Evolutionary conservation across 2,113 vertebrate species (phyloP), one percentile per base, ranked within the genome.

Genomic region (Callopanchax toddi): DNA sequence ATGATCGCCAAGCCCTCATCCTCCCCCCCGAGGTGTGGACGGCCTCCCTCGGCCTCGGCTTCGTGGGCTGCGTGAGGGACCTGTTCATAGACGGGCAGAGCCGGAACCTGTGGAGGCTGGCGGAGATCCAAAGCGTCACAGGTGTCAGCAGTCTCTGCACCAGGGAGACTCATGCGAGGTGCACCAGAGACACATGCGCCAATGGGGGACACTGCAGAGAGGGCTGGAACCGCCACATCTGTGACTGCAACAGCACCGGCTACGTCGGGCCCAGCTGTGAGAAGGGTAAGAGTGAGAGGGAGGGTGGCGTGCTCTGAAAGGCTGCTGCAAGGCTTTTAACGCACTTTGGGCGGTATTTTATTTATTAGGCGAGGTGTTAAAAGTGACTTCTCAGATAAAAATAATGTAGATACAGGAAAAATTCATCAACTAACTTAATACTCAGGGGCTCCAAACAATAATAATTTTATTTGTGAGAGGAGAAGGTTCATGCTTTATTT

Each of bases 171-270:
- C 92, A 95, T 56, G 81, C 92, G 45, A 92, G 93, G 57, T 97
- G 96, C 58, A 66, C 87, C 10, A 90, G 91, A 0, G 90, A 91
- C 16, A 95, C 95, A 0, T 98, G 96, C 23, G 88, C 81, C 52
- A 94, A 96, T 1, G 92, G 94, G 0, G 95, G 94, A 1, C 60
- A 91, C 50, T 98, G 96, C 83, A 87, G 89, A 0, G 96, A 98
- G 67, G 96, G 96, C 60, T 98, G 96, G 96, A 98, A 97, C 89
- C 94, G 96, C 13, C 95, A 95, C 54, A 77, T 97, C 61, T 97
- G 96, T 22, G 94, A 97, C 86, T 98, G 96, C 83, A 81, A 92
- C 0, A 93, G 93, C 25, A 97, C 95, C 0, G 96, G 95, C 75
- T 97, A 91, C 86, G 86, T 95, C 53, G 96, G 95, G 11, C 86